Evolutionary conservation across 2,113 vertebrate species (phyloP), one percentile per base, ranked within the genome.

Genomic region (Ornithorhynchus anatinus): DNA sequence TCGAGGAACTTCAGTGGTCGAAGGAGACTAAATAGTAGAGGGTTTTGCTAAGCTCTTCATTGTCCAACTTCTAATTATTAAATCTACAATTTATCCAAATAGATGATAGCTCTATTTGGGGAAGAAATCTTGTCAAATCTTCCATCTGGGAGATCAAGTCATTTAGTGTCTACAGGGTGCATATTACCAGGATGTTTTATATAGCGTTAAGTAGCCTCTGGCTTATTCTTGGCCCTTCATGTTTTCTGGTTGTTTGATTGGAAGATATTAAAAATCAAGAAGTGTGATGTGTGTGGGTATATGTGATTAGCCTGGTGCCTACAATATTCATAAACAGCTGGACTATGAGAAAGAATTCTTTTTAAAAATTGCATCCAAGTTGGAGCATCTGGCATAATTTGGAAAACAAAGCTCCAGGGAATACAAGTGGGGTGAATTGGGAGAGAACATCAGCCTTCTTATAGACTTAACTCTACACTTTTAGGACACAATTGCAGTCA

Each of bases 271-370:
- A 23, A 43, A 56, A n/a, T n/a, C n/a, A n/a, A n/a, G n/a, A n/a
- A n/a, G n/a, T n/a, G n/a, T n/a, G n/a, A 29, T 4, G 10, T 37
- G 19, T 15, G 67, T 17, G 22, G 42, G n/a, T 22, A 38, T 42
- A 33, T 43, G 23, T 3, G 31, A 68, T 72, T 36, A 50, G 39
- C 22, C 38, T 7, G 43, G 33, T 37, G 6, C 29, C 50, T 72
- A 33, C 17, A 29, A 29, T 42, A 69, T 79, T 66, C 33, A 37
- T 69, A 40, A 84, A 66, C 56, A 82, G 45, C 69, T 69, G 59
- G 38, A 22, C 29, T 60, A 23, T 35, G 52, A 71, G 59, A 59
- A 75, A 72, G 62, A 61, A 52, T 31, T 59, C 69, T 50, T 17
- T 65, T 66, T 20, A 63, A 66, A 44, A 8, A 56, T 44, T n/a